These are phyloP conservation scores for Aegithalos caudatus DNA, from an alignment of 2,113 vertebrate genomes.

Conservation along the genomic window DNA sequence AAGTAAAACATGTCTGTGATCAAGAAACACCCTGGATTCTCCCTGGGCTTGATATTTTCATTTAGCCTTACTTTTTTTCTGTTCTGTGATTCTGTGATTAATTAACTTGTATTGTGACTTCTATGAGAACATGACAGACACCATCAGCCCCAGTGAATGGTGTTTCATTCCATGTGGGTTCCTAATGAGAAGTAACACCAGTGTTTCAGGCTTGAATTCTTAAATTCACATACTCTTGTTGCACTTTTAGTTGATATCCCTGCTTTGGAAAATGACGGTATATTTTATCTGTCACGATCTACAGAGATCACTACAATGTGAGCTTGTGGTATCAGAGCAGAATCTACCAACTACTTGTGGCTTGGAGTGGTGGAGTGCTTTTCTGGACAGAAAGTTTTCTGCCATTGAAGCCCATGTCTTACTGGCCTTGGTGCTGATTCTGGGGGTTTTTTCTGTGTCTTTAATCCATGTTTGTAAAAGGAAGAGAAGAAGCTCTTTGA, in stretches of 20 bases:
- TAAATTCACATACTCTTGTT: neutral
- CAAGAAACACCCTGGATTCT: neutral
- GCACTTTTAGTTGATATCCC: neutral
- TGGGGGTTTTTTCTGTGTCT: neutral
- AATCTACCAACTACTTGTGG: neutral
- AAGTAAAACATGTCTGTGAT: neutral
- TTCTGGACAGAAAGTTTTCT: neutral
- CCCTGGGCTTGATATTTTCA: neutral
- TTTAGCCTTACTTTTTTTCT: neutral
- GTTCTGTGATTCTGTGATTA: neutral
- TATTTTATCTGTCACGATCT: neutral
- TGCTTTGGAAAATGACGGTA: neutral
- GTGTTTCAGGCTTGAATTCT: neutral
- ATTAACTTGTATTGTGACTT: neutral
- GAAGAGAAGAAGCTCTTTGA: neutral
- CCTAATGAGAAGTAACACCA: neutral
- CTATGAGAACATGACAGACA: neutral
- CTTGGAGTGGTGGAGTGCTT: neutral
- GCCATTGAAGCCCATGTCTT: neutral
- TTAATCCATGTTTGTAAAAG: neutral
- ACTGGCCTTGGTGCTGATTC: neutral
- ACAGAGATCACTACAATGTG: neutral
- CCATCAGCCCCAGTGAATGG: neutral
- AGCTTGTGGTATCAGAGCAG: neutral
- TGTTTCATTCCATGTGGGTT: neutral